Base-by-base conservation (phyloP, 2,797 vertebrate species). In the Anabacerthia variegaticeps region DNA sequence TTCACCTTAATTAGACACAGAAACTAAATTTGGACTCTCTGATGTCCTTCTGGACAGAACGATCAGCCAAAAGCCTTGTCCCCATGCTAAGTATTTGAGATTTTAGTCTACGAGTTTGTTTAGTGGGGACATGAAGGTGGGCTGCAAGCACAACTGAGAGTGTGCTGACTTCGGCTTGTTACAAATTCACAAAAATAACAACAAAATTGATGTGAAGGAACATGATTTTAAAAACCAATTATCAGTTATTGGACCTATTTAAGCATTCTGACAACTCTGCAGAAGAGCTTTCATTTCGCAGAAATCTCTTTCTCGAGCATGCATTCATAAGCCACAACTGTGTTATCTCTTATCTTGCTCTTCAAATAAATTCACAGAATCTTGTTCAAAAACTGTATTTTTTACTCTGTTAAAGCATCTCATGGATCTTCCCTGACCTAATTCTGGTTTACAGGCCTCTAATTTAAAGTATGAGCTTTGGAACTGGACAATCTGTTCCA, bases 1-100 rank as follows among this genome's bases (percentile, higher is more conserved):
- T 66, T 95, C 79, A 83, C 76, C 30, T 83, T 68, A 91, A 91
- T 93, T 95, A 93, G 76, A 58, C 54, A 66, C 22, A 81, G 54
- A 84, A 90, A 62, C 43, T 83, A 83, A 72, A 79, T 93, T 62
- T 51, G 43, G 62, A 51, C 18, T 94, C 46, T 36, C 36, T 66
- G 6, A 22, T 91, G 62, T 90, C 43, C 46, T 92, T 73, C 39
- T 80, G 43, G 32, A 67, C 77, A 80, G 12, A n/a, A 83, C 52
- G 9, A 92, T 85, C 34, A 78, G 73, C 54, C 69, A 80, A 32
- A 92, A 85, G 46, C 32, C 61, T 74, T 56, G 7, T 65, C 32
- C 27, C 37, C 17, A 2, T 72, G 46, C 20, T 74, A 69, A 56
- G 12, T 63, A 59, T 69, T 56, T 56, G 27, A 41, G 18, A 77